Conservation (phyloP, 2,797 vertebrate species). For the Pangasius mekongensis region DNA sequence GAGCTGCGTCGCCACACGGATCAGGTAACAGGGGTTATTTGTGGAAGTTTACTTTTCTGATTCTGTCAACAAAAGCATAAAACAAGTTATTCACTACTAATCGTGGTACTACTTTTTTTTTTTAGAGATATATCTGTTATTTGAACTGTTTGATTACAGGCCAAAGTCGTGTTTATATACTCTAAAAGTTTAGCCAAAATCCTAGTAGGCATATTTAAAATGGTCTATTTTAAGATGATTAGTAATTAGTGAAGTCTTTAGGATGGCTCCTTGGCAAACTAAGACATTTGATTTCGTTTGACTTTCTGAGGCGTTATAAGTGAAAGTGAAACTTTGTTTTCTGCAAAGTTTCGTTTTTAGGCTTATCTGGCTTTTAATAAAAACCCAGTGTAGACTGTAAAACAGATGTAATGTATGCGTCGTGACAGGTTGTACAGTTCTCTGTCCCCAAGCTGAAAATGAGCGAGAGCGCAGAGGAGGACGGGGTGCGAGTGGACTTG, state of each 20-base stretch:
- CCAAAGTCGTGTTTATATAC: background rate
- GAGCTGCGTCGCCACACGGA: background rate
- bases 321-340: conserved; percentile 14
- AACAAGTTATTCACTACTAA: background rate
- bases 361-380: too few species aligned
- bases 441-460: conserved; percentile 60
- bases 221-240: background rate
- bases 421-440: background rate
- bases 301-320: background rate
- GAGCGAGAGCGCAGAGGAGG: conserved; percentile 65
- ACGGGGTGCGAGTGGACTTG: conserved; percentile 62
- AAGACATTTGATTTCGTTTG: background rate
- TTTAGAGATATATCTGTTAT: background rate
- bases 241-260: background rate
- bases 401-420: background rate
- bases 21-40: conserved; percentile 49
- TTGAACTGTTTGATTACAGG: background rate
- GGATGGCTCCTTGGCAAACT: background rate
- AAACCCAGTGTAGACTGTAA: too few species aligned
- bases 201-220: background rate
- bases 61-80: background rate
- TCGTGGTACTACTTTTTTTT: background rate
- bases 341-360: background rate
- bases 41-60: background rate
- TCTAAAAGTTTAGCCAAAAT: background rate